A percentile compares a stretch with the other conserved stretches of the same genome.
phyloP scores from a whole-genome alignment of 2,113 vertebrate genomes.

The Dasyornis broadbenti region DNA sequence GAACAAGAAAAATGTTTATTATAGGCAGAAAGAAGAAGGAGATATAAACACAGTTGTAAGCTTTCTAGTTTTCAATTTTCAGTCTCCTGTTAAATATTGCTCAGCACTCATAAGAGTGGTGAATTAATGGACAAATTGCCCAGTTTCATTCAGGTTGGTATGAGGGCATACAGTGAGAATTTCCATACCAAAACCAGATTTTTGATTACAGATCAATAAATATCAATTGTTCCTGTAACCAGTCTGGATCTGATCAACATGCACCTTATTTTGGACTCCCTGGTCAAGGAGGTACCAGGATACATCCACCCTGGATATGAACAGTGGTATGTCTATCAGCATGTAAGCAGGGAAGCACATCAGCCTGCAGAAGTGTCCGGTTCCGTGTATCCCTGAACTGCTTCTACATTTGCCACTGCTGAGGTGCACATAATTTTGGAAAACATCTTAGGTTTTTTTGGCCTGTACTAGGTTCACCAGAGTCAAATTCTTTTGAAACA shows the following conservation, averaged over 20 bases:
- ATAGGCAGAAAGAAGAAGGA: not conserved
- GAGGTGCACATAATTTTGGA: not conserved
- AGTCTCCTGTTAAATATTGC: not conserved
- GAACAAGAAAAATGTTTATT: not conserved
- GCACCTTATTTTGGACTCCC: not conserved
- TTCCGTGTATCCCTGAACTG: not conserved
- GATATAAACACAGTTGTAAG: not conserved
- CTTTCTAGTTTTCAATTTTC: not conserved
- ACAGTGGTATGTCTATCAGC: not conserved
- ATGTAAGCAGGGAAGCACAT: fast-evolving
- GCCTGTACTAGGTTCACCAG: not conserved
- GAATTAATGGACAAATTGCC: not conserved
- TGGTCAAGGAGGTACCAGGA: not conserved
- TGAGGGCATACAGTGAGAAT: not conserved
- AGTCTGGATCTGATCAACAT: not conserved
- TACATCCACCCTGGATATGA: not conserved
- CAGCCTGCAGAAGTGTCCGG: not conserved
- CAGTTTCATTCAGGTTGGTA: not conserved
- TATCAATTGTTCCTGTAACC: not conserved
- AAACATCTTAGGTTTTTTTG: not conserved
- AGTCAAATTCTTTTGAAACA: not conserved
- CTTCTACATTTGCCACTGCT: not conserved
- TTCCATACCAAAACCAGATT: not conserved
- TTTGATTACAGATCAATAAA: not conserved
- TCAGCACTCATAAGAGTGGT: not conserved